Evolutionary conservation across 2,113 vertebrate genomes (phyloP), one percentile per base, ranked within the genome.

Genomic region (Synodontis membranacea): DNA sequence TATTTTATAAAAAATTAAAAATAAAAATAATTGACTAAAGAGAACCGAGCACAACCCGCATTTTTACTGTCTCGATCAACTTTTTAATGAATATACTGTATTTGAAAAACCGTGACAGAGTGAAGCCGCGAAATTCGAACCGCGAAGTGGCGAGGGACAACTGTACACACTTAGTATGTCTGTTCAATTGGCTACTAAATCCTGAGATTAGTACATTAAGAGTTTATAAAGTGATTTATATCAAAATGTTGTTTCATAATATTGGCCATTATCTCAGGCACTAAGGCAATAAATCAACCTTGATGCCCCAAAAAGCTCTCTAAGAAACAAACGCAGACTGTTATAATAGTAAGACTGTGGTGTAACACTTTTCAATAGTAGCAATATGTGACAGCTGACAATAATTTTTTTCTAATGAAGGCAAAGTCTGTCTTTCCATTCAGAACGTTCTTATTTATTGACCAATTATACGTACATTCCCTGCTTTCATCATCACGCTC

Each of bases 391-490:
- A 56, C 7, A 21, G 50, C 31, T 56, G 54, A 42, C 54, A 42
- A 60, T 81, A 60, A 44, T 81, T 81, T 72, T 81, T 62, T 31
- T 52, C 12, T 25, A 84, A 54, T 31, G 58, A 50, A 50, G 44
- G 42, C 39, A 48, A 44, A 46, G 42, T 37, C 39, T 64, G 72
- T 78, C 31, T 23, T 31, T 64, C 54, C 44, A 39, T 79, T 79
- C 23, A 23, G 19, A 60, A 72, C 58, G 54, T 50, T 52, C 80
- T 80, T 31, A 80, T 86, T 80, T 86, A 80, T 86, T 80, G 34
- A 37, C 82, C 83, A 80, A 88, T 88, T 81, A 84, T 54, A 84
- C 52, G 48, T 72, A 50, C 64, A 68, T 68, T 56, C 86, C 82
- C 75, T 39, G 42, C 86, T 84, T 87, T 87, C 60, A 76, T 70